These are phyloP conservation scores for Psilopogon haemacephalus DNA, from an alignment of 2,113 vertebrate species.

Conservation along the genomic window DNA sequence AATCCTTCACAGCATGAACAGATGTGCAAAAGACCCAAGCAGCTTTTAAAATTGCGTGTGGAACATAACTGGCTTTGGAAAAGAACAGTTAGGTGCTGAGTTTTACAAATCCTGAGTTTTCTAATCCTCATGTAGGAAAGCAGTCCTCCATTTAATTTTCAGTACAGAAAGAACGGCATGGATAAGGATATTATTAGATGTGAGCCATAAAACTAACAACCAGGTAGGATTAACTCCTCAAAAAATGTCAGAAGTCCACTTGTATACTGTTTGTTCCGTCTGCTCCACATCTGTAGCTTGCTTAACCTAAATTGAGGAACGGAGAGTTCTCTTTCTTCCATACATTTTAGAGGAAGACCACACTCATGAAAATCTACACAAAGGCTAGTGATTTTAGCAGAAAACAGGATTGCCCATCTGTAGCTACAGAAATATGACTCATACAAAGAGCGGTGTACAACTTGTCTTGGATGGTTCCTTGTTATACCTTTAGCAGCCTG, in stretches of 20 bases:
- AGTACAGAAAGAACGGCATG: neutral
- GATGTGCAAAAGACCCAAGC: neutral
- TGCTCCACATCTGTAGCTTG: neutral
- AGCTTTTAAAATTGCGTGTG: neutral
- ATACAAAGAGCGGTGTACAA: neutral
- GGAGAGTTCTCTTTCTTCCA: neutral
- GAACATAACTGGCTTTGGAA: neutral
- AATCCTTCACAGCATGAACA: neutral
- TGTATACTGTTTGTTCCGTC: neutral
- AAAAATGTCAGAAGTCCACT: neutral
- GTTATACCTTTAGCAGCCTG: neutral
- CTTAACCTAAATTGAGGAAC: neutral
- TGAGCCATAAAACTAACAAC: neutral
- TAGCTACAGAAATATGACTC: neutral
- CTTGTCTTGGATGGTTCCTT: neutral
- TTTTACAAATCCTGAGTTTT: neutral
- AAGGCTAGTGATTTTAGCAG: neutral
- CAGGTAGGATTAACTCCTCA: neutral
- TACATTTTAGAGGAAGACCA: neutral
- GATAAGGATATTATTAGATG: neutral
- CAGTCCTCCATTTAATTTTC: neutral
- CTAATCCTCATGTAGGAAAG: neutral
- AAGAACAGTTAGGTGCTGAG: neutral
- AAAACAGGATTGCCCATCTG: neutral
- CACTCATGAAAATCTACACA: neutral